Base-by-base conservation (phyloP, 2,888 invertebrate genomes). In the Ephialtes manifestator region DNA sequence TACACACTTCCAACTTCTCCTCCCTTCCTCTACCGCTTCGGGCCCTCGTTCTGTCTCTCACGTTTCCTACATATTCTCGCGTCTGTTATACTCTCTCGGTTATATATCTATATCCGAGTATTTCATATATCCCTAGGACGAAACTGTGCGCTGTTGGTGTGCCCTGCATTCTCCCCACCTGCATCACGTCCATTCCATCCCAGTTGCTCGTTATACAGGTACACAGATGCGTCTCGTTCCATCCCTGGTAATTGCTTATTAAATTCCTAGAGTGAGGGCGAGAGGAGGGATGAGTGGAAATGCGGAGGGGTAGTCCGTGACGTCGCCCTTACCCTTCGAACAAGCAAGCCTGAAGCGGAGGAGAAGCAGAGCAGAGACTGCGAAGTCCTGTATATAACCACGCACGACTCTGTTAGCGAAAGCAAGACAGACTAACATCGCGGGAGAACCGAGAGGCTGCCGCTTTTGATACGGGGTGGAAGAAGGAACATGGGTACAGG, bases 221-320 rank as follows among this genome's bases (percentile, higher is more conserved):
- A 91, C 91, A 91, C 91, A 90, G 91, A 90, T 92, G 91, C 91
- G 91, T 91, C 90, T 91, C 91, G 92, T 91, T 93, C 90, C 92
- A 90, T 91, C 90, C 90, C 89, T 89, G 90, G 91, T 92, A 92
- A 93, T 93, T 92, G 92, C 92, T 93, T 93, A 92, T 93, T 93
- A 92, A 93, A 93, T 92, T 92, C 89, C 89, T 88, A 85, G 90
- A 87, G 89, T 86, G 89, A 88, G 85, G 87, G 88, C 80, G 43
- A 75, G 75, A 60, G 20, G 35, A 35, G 13, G 65, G 18, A 63
- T 20, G 65, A 65, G 65, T 35, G 20, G 39, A 20, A 65, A 39
- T n/a, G 39, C n/a, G 7, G 46, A 74, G 74, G 11, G 74, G 31
- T 48, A 31, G 18, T 39, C 86, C 77, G 84, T 86, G 79, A 87